Evolutionary conservation across 64 coral and sea anemone genomes (phyloP), one percentile per base, ranked within the genome.

Genomic region (Catalaphyllia jardinei): DNA sequence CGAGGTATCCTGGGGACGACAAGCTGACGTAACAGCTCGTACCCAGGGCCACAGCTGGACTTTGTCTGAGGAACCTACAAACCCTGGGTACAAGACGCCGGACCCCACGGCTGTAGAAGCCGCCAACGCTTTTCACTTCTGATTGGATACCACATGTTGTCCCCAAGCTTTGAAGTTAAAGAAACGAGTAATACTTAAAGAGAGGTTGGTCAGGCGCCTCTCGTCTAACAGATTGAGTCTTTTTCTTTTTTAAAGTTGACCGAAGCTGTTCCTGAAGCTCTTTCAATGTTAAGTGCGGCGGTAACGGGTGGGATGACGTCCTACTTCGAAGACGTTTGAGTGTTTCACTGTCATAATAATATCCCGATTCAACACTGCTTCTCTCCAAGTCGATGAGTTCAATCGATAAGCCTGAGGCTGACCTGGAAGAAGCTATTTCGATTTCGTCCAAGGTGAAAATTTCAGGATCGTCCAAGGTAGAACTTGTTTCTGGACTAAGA

Each of bases 231-330:
- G 22, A 11, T 25, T 69, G 22, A 69, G 20, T 25, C 25, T 25
- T 33, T 80, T 60, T 60, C n/a, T 10, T 31, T 80, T 8, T 17
- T 31, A 80, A 19, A 29, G 16, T 57, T 30, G 54, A 55, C n/a
- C 78, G 78, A 12, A 80, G 78, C 22, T 33, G 52, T 29, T 80
- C 27, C 6, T 5, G 54, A 12, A 62, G 27, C 59, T 31, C n/a
- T 61, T 29, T 80, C n/a, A 55, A 29, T 19, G 24, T 80, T 4
- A 80, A 62, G 78, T 80, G 78, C 15, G 60, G n/a, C n/a, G 78
- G 78, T 25, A 80, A 80, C 25, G 55, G 78, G 19, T 13, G 24
- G 0, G 13, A 1, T 13, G 52, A 14, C 0, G 11, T 24, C 25
- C 52, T 55, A 8, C 29, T 27, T 62, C 54, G 55, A 80, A 80